phyloP scores from a whole-genome alignment of 2,888 invertebrate species.

The Ochropleura leucogaster region DNA sequence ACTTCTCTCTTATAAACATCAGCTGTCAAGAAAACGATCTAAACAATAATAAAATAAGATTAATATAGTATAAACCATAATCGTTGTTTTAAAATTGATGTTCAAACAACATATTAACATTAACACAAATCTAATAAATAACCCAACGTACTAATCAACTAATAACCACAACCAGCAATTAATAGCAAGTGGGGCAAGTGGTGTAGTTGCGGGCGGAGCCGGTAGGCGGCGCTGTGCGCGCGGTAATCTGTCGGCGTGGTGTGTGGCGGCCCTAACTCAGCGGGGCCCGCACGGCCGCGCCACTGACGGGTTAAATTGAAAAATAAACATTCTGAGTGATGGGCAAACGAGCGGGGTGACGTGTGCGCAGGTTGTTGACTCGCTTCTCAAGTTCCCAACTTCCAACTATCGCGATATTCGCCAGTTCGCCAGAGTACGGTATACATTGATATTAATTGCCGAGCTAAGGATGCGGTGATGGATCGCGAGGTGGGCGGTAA shows the following conservation, averaged over 20 bases:
- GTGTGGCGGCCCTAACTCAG: constrained; percentile 90
- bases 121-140: constrained; percentile 68
- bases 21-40: constrained; percentile 44
- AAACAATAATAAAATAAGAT: constrained; percentile 56
- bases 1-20: constrained; percentile 36
- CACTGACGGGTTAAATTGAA: constrained; percentile 88
- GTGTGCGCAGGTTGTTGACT: constrained; percentile 82
- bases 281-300: constrained; percentile 72
- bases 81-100: constrained; percentile 57
- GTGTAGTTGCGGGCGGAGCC: constrained; percentile 57
- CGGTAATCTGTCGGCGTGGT: constrained; percentile 87
- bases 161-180: constrained; percentile 68
- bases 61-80: constrained; percentile 53
- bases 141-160: constrained; percentile 66
- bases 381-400: constrained; percentile 34
- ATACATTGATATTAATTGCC: constrained; percentile 62
- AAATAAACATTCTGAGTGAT: constrained; percentile 89
- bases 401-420: constrained; percentile 62
- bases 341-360: constrained; percentile 75
- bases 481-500: constrained; percentile 58
- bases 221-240: constrained; percentile 66
- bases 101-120: constrained; percentile 59
- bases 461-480: constrained; percentile 51
- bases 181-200: constrained; percentile 59
- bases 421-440: constrained; percentile 39